Evolutionary conservation across 1,140 invertebrate genomes (phyloP), one percentile per base, ranked within the genome.

Genomic region (Neoseiulus cucumeris): DNA sequence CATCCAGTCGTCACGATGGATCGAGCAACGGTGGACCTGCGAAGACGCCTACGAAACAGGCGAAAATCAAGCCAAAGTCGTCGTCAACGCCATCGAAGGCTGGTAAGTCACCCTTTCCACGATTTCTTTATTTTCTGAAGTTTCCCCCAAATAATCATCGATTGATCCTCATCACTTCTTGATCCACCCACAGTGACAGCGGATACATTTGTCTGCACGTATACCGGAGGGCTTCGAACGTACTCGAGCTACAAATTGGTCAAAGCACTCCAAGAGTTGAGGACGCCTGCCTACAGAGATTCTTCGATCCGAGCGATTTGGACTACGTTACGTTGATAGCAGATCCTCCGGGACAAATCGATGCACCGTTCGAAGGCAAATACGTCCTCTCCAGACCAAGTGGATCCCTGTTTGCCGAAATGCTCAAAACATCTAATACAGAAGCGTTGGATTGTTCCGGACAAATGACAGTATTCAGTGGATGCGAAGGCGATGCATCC

Each of bases 241-340:
- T 73, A 12, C 66, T 72, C 29, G 72, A 73, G 69, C 55, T 73
- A n/a, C 69, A 71, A 66, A 67, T 64, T 25, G 70, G 72, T 65
- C 33, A 68, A 33, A 18, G 59, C 44, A 55, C 14, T 17, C 51
- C 51, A 17, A 25, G 51, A 20, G 33, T 29, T 20, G 51, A 59
- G 51, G 51, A 59, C 51, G 51, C 51, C 22, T 59, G 51, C 22
- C 51, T 59, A 17, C 51, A 59, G 33, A 33, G 25, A 17, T 59
- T 20, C 22, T 59, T 59, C 22, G 51, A 59, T 59, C 33, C 51
- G 51, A 59, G 17, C 22, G 51, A 59, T 25, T 25, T 29, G 22
- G 51, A 59, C 22, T 59, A 59, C 33, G 51, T 59, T 25, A 59
- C 51, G 14, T 33, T 59, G 17, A 25, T 59, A 14, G 51, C 51